phyloP scores from a whole-genome alignment of 2,797 vertebrate species.

The Leucoraja ocellata region DNA sequence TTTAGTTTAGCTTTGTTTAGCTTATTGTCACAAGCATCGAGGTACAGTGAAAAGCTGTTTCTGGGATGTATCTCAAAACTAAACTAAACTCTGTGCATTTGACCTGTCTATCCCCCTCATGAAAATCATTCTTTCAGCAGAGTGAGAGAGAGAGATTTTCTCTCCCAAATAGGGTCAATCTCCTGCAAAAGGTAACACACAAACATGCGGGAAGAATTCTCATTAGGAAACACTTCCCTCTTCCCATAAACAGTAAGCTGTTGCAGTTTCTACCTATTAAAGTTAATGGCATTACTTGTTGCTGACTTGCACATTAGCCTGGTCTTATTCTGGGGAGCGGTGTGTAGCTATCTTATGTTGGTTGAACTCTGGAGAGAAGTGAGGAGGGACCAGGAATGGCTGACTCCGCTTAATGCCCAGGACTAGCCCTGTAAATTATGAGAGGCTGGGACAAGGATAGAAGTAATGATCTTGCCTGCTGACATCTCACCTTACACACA shows the following conservation, averaged over 20 bases:
- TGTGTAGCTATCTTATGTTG: neutral
- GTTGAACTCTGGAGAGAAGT: neutral
- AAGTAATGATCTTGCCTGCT: conserved; percentile 30
- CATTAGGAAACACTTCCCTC: neutral
- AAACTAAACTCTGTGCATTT: too few relatives aligned
- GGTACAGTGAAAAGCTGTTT: too few relatives aligned
- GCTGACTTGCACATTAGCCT: conserved; percentile 16
- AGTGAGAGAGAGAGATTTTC: neutral
- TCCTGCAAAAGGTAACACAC: neutral
- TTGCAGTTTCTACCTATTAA: neutral
- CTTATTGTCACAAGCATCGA: too few relatives aligned
- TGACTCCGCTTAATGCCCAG: neutral
- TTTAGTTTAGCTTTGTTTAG: too few relatives aligned
- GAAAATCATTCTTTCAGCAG: too few relatives aligned
- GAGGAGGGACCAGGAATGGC: neutral
- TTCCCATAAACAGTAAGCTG: neutral
- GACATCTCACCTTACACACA: conserved; percentile 16
- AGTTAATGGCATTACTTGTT: neutral
- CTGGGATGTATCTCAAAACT: too few relatives aligned
- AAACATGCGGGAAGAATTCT: neutral
- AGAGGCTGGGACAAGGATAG: neutral
- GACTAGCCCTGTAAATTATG: neutral
- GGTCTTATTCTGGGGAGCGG: neutral
- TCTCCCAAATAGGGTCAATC: neutral
- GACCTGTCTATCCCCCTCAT: too few relatives aligned